Percentiles rank a stretch among this genome's conserved stretches.
Evolutionary conservation across 1,140 invertebrate species (phyloP).

Genomic region (Chrysopa pallens): DNA sequence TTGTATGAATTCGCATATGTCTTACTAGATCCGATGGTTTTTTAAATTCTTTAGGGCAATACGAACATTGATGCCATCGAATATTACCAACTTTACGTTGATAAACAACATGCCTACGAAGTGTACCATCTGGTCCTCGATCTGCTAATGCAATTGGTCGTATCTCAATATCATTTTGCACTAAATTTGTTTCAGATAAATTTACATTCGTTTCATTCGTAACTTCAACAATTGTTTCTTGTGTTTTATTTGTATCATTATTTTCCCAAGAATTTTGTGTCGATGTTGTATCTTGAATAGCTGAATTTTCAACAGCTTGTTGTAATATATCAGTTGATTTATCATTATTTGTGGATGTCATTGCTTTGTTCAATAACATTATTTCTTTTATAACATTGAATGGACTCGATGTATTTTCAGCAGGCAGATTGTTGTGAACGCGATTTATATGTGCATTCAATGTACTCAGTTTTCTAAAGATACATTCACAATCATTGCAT

Average conservation of each 20-base stretch:
- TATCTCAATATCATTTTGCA: neutral
- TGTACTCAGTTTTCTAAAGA: slow-evolving; percentile 49
- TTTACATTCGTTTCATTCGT: neutral
- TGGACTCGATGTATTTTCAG: slow-evolving; percentile 10
- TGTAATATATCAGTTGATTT: slow-evolving; percentile 29
- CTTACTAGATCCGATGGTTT: slow-evolving; percentile 22
- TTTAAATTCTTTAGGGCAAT: slow-evolving; percentile 18
- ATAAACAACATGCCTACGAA: slow-evolving; percentile 13
- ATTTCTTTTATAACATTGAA: slow-evolving; percentile 14
- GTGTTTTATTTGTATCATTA: slow-evolving; percentile 9
- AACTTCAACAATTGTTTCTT: neutral
- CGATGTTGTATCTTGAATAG: slow-evolving; percentile 1
- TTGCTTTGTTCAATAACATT: slow-evolving; percentile 11
- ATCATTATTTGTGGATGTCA: slow-evolving; percentile 10
- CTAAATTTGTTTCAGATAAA: neutral
- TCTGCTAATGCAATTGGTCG: slow-evolving; percentile 7
- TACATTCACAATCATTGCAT: slow-evolving; percentile 48
- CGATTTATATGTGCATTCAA: slow-evolving; percentile 52
- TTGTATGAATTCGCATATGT: slow-evolving; percentile 19
- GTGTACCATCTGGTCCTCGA: slow-evolving; percentile 7
- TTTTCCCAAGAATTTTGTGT: slow-evolving; percentile 7
- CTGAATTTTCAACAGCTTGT: slow-evolving; percentile 31
- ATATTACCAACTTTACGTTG: slow-evolving; percentile 14
- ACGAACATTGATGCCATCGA: slow-evolving; percentile 16
- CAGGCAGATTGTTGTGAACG: slow-evolving; percentile 20